Percentiles rank a stretch among this genome's conserved stretches.
Conservation (phyloP, 2,113 vertebrate species). For the Parotia lawesii region DNA sequence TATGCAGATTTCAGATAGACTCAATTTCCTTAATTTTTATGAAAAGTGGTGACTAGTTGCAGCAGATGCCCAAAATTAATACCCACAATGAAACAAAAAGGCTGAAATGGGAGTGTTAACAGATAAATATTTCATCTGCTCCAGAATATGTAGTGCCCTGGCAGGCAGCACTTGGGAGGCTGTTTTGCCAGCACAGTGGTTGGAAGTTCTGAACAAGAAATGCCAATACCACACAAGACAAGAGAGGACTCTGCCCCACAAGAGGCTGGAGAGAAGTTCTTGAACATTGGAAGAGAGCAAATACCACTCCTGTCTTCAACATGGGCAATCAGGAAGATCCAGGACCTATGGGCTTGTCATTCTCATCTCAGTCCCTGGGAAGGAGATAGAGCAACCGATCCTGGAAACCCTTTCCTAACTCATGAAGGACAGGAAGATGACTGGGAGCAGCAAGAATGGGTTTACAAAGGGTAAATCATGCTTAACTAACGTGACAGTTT, state of each 20-base stretch:
- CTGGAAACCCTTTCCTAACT: neutral
- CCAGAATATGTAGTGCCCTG: neutral
- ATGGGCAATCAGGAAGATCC: neutral
- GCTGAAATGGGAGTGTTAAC: neutral
- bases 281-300: neutral
- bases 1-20: neutral
- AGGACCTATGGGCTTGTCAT: neutral
- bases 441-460: neutral
- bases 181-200: neutral
- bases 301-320: neutral
- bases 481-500: neutral
- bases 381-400: neutral
- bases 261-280: neutral
- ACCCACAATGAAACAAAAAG: neutral
- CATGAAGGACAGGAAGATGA: neutral
- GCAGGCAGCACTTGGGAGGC: neutral
- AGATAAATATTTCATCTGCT: neutral
- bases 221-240: neutral
- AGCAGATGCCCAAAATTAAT: neutral
- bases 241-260: neutral
- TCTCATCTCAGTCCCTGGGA: neutral
- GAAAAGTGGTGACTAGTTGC: neutral
- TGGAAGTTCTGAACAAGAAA: neutral
- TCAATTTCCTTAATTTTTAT: neutral
- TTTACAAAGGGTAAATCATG: neutral